Evolutionary conservation across 2,113 vertebrate genomes (phyloP), one percentile per base, ranked within the genome.

Genomic region (Amblyopsis rosae): DNA sequence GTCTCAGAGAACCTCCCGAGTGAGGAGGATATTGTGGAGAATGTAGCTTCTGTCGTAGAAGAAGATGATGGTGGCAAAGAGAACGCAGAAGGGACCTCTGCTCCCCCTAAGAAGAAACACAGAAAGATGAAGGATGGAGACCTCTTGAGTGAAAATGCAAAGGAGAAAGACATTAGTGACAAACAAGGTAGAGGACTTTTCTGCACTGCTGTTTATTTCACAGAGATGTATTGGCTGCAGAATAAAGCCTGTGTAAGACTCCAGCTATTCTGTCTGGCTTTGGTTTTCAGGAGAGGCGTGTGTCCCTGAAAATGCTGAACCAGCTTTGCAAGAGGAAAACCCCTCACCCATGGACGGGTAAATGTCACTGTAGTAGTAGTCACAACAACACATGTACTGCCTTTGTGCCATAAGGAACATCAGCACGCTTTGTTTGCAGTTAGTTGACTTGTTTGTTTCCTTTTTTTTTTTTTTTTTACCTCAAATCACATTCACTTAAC

Each of bases 11-110:
- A 41, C 48, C 4, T 58, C 50, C 15, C 47, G 53, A 88, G 87
- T 0, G 87, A 89, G 48, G 82, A 86, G 1, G 26, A 26, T 26
- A 26, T 3, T 1, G 82, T 82, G 9, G 70, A 77, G 17, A 67
- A 75, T 3, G 63, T 80, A 47, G 60, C 64, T 41, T 68, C 76
- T 2, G 81, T 82, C 4, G 65, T 84, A 11, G 84, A 88, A 32
- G 71, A 69, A 17, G 72, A 81, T 53, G 93, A 94, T 77, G 84
- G 76, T 66, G 93, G 95, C 82, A 96, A 95, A 6, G 94, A 96
- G 77, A 96, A 95, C 16, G 93, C 90, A 9, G 86, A 67, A 46
- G 80, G 15, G 66, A 3, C 19, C 0, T 16, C 74, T 4, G 57
- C 13, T 16, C 58, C 69, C 0, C 65, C 69, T 0, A 91, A 92